Evolutionary conservation across 1,140 invertebrate genomes (phyloP).

Genomic region (Ylistrum balloti): DNA sequence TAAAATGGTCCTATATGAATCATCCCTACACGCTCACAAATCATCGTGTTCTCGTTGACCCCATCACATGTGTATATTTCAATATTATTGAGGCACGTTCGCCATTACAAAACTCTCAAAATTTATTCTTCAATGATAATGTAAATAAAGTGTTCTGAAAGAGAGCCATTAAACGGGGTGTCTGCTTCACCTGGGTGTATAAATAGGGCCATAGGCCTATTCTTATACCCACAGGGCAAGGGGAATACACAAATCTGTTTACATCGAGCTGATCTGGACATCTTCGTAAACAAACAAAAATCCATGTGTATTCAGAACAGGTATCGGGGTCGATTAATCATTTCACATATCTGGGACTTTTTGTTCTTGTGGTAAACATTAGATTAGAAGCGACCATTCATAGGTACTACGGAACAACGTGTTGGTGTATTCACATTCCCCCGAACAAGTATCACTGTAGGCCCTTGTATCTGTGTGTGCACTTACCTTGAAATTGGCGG

Average conservation of each 20-base stretch:
- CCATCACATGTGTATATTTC: background rate
- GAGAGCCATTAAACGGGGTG: background rate
- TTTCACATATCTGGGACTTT: background rate
- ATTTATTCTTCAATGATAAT: background rate
- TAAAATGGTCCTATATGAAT: too few species aligned
- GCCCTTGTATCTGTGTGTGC: background rate
- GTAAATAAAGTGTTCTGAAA: background rate
- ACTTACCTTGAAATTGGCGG: conserved; percentile 13
- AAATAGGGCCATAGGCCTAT: background rate
- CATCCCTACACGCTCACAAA: background rate
- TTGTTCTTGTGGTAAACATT: background rate
- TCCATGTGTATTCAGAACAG: background rate
- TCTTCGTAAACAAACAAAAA: background rate
- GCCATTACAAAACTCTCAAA: background rate
- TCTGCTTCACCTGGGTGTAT: background rate
- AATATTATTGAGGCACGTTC: background rate
- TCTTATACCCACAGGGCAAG: background rate
- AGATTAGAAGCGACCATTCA: background rate
- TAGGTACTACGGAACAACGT: background rate
- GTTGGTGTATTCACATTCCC: background rate
- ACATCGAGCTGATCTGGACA: background rate
- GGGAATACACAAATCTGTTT: background rate
- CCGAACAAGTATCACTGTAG: background rate
- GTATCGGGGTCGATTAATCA: background rate
- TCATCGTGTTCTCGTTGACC: background rate